Conservation (phyloP, 2,113 vertebrate genomes). For the Muntiacus reevesi region DNA sequence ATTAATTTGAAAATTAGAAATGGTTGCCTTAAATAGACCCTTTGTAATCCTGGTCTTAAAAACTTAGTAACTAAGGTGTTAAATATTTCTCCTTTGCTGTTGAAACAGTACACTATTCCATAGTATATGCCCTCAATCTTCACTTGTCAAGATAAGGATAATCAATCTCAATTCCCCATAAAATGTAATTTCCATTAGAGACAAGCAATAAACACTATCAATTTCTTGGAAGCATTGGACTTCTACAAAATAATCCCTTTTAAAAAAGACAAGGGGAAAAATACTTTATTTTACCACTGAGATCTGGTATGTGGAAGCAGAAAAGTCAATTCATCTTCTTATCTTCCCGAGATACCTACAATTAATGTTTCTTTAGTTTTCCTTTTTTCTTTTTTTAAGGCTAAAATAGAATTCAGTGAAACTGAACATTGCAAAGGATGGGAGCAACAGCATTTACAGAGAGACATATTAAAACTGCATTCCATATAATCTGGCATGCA, state of each 20-base stretch:
- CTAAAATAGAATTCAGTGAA: conserved; percentile 44
- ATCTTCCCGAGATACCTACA: conserved; percentile 53
- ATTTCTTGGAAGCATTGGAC: conserved; percentile 52
- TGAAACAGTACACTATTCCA: background rate
- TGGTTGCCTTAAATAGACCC: background rate
- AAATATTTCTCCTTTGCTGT: conserved; percentile 19
- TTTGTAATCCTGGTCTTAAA: background rate
- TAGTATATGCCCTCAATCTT: conserved; percentile 61
- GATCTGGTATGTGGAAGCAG: conserved; percentile 24
- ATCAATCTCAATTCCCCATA: conserved; percentile 76
- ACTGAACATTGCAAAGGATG: conserved; percentile 5
- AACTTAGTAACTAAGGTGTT: conserved; percentile 36
- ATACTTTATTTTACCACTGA: conserved; percentile 53
- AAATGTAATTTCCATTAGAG: conserved; percentile 75
- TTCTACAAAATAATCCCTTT: conserved; percentile 65
- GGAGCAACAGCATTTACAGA: background rate
- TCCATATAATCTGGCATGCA: background rate
- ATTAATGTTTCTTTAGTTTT: conserved; percentile 48
- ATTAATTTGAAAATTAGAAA: background rate
- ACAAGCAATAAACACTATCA: conserved; percentile 73
- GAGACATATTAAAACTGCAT: background rate
- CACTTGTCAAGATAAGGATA: conserved; percentile 76
- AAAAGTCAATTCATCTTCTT: conserved; percentile 64
- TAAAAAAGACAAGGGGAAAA: conserved; percentile 38
- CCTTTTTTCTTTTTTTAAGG: background rate